Base-by-base conservation (phyloP, 2,113 vertebrate species). In the Lucifuga dentata region DNA sequence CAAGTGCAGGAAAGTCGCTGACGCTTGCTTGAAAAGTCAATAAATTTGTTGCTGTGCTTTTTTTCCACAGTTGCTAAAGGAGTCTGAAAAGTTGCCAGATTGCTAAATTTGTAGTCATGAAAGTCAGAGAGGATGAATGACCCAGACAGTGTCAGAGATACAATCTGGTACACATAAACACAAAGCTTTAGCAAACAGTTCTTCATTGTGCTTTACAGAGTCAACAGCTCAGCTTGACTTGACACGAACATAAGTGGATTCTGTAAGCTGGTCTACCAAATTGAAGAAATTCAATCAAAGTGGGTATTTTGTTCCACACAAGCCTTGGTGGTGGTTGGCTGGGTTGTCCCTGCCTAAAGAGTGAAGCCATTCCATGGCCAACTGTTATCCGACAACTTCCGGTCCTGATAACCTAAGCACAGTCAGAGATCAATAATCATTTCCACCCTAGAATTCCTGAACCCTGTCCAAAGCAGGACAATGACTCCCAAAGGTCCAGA, bases 401-500 rank as follows among this genome's bases (percentile, higher is more conserved):
- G 57, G 55, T 41, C 12, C 45, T 51, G 29, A 56, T 50, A 60
- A 81, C 33, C 57, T 48, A 5, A 15, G 70, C 39, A 23, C 23
- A 46, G 36, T 12, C 32, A 48, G n/a, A 36, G 50, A 53, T 71
- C 73, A 57, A 56, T 70, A 33, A 43, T 49, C 61, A 65, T 68
- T 65, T 80, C 50, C 62, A 23, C 40, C 53, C 10, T 33, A 11
- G 9, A 63, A 55, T 43, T 15, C 48, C 32, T 44, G 38, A 56
- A 55, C 57, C 59, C 38, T 13, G 26, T 62, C 57, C 49, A 72
- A 46, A 7, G 66, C 59, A 62, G 66, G 55, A 9, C 6, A 19
- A 60, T 80, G 58, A 11, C 35, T 78, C 73, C 63, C 73, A 56
- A 20, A 55, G 50, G 77, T 45, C 43, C 12, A n/a, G 40, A 78